phyloP scores from a whole-genome alignment of 2,113 vertebrate genomes.

The Petaurus breviceps region DNA sequence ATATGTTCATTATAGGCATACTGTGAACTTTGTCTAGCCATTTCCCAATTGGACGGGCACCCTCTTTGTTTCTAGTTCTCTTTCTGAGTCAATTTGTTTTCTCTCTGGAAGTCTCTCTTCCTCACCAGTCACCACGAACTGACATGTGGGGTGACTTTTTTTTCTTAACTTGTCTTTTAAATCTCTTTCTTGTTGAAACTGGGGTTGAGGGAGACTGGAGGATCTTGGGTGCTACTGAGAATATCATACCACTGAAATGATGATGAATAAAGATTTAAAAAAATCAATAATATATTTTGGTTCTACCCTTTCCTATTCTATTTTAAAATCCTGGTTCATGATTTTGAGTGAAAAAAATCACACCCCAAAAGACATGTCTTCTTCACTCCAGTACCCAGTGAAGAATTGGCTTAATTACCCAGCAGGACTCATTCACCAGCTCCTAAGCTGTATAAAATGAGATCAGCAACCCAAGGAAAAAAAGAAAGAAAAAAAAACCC shows the following conservation, averaged over 20 bases:
- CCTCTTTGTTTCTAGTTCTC: neutral
- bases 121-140: neutral
- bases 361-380: neutral
- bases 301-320: neutral
- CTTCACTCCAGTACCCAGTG: accelerated
- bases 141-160: neutral
- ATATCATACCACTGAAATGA: neutral
- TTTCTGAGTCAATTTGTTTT: neutral
- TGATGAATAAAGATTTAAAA: neutral
- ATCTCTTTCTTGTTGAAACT: neutral
- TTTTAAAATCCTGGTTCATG: neutral
- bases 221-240: neutral
- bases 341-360: constrained; percentile 3
- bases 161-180: neutral
- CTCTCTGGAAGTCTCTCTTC: neutral
- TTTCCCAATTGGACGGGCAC: neutral
- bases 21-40: neutral
- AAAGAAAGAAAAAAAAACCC: constrained; percentile 35
- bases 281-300: neutral
- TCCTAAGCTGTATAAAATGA: constrained; percentile 12
- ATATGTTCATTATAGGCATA: neutral
- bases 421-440: constrained; percentile 28
- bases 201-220: neutral
- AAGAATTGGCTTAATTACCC: constrained; percentile 29
- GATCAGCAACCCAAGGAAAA: neutral